These are phyloP conservation scores for Megalops atlanticus DNA, from an alignment of 2,113 vertebrate species.

Conservation along the genomic window DNA sequence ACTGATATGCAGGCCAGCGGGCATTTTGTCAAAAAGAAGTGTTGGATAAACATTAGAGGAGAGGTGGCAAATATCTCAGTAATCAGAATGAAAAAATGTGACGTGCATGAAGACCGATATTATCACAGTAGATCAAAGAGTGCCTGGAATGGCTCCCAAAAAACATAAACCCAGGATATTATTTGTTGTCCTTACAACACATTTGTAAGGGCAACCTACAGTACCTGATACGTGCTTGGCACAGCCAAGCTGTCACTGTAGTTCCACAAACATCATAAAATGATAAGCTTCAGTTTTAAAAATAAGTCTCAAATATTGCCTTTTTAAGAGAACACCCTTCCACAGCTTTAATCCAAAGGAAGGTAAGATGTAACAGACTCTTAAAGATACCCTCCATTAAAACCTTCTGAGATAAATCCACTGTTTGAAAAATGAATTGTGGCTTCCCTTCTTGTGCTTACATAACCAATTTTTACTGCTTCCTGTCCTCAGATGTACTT, in stretches of 20 bases:
- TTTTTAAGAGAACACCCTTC: background rate
- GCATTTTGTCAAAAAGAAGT: background rate
- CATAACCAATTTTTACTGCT: no score
- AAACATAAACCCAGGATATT: background rate
- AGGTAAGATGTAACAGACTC: background rate
- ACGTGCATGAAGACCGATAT: background rate
- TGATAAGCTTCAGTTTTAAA: background rate
- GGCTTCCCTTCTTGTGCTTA: no score
- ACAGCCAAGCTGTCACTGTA: background rate
- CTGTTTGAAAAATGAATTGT: no score
- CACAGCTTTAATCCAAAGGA: background rate
- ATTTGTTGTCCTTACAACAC: background rate
- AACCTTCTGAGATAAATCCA: no score
- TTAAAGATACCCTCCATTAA: background rate
- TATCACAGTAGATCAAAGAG: background rate
- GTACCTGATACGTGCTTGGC: background rate
- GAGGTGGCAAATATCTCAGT: background rate
- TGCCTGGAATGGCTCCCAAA: no score
- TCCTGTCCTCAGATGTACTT: no score
- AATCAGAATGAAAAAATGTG: background rate
- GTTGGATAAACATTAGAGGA: no score
- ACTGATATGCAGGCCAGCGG: background rate
- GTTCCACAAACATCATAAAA: background rate
- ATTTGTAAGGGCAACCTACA: background rate
- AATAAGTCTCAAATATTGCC: background rate